Base-by-base conservation (phyloP, 2,888 invertebrate species). In the Azorinus chamasolen region DNA sequence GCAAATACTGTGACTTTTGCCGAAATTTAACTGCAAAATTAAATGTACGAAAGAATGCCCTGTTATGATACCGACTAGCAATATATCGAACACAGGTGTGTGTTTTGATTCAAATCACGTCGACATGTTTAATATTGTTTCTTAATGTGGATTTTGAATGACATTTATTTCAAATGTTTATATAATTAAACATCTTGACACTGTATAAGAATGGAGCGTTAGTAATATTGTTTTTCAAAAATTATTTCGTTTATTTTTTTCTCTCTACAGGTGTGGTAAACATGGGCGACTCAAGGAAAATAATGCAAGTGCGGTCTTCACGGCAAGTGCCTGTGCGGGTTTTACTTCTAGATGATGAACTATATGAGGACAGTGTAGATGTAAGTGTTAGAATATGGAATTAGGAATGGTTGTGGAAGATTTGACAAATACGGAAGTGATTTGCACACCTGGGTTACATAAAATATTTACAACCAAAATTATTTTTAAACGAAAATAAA, bases 351-450 rank as follows among this genome's bases (percentile, higher is more conserved):
- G 85, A 86, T 54, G 83, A 81, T 57, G 83, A 79, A 27, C 46
- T 62, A 20, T 77, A 76, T 43, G 72, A 83, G 22, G 69, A 57
- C 51, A 78, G 81, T 51, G 80, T 86, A n/a, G 85, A 86, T 69
- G 85, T 86, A 76, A 80, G 85, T 72, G 50, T 5, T 45, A 16
- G 5, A 5, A 22, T n/a, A 22, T 46, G 12, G 2, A 37, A 27
- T 41, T 5, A n/a, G 18, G 25, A 5, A 37, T 24, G 16, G 24
- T 39, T 8, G 27, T 16, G 22, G 45, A 54, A n/a, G 37, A 24
- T 41, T 46, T n/a, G 32, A 22, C 20, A 20, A 46, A 75, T 51
- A 46, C 75, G 69, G 75, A 75, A 75, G 75, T 75, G 50, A 74
- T 14, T 10, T 10, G 37, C 57, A 48, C 66, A 66, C 66, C 66